phyloP scores from a whole-genome alignment of 2,797 vertebrate genomes.

The Pagetopsis macropterus region DNA sequence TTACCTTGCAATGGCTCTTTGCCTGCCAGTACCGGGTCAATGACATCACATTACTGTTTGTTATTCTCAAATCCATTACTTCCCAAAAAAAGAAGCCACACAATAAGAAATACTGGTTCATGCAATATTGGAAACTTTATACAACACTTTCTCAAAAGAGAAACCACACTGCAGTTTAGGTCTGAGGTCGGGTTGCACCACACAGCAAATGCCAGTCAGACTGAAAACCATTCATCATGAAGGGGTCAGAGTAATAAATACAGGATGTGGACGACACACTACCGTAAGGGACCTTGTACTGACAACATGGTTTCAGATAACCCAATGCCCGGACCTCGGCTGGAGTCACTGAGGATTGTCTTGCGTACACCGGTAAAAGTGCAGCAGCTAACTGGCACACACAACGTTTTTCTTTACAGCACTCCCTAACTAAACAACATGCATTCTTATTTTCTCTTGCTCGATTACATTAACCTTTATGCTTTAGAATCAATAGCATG shows the following conservation, averaged over 20 bases:
- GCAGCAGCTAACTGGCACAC: background rate
- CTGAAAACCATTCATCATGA: slow-evolving; percentile 58
- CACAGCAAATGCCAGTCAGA: slow-evolving; percentile 36
- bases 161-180: slow-evolving; percentile 22
- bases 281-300: slow-evolving; percentile 32
- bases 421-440: slow-evolving; percentile 31
- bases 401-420: background rate
- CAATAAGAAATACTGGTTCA: slow-evolving; percentile 15
- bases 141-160: slow-evolving; percentile 3
- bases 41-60: slow-evolving; percentile 47
- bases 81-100: background rate
- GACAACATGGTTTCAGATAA: slow-evolving; percentile 49
- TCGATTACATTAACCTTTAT: slow-evolving; percentile 69
- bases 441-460: slow-evolving; percentile 39
- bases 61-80: slow-evolving; percentile 35
- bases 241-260: slow-evolving; percentile 38
- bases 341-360: slow-evolving; percentile 16
- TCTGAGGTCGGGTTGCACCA: slow-evolving; percentile 15
- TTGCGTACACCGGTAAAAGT: slow-evolving; percentile 6
- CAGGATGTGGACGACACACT: slow-evolving; percentile 28
- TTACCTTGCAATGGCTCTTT: slow-evolving; percentile 58
- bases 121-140: slow-evolving; percentile 22
- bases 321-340: slow-evolving; percentile 22
- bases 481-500: slow-evolving; percentile 66
- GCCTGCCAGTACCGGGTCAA: slow-evolving; percentile 32